These are phyloP conservation scores for Ceratotherium simum DNA, from an alignment of 2,113 vertebrate genomes.

Conservation along the genomic window DNA sequence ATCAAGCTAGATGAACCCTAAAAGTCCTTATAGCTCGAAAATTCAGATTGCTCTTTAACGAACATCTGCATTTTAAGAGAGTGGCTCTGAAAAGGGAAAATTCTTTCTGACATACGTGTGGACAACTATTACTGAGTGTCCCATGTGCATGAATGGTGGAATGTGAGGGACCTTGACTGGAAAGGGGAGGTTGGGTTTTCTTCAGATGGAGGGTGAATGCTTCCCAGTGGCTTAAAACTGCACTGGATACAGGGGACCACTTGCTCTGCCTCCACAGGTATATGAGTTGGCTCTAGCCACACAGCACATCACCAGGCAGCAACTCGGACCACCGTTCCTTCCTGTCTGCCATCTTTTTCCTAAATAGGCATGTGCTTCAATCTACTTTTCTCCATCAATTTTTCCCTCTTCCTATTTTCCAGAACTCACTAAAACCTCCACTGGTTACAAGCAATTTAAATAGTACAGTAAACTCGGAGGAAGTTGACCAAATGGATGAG, in stretches of 20 bases:
- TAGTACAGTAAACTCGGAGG: neutral
- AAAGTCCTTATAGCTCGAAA: neutral
- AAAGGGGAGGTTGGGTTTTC: neutral
- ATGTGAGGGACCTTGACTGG: neutral
- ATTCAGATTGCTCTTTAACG: neutral
- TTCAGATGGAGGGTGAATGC: neutral
- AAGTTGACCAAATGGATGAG: neutral
- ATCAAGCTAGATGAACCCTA: neutral
- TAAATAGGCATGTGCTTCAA: neutral
- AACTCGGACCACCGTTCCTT: neutral
- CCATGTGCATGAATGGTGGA: neutral
- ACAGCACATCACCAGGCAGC: neutral
- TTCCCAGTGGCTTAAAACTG: neutral
- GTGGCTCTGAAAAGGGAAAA: neutral
- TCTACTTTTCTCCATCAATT: neutral
- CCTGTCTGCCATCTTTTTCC: neutral
- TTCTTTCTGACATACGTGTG: neutral
- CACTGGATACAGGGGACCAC: neutral
- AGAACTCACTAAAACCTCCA: slow-evolving; percentile 6
- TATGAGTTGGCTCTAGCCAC: neutral
- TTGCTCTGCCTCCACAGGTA: neutral
- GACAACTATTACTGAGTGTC: neutral
- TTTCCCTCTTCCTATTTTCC: neutral
- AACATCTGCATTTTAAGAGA: neutral
- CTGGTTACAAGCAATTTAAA: neutral